These are phyloP conservation scores for Protodeltote pygarga DNA, from an alignment of 2,888 invertebrate species.

Conservation along the genomic window DNA sequence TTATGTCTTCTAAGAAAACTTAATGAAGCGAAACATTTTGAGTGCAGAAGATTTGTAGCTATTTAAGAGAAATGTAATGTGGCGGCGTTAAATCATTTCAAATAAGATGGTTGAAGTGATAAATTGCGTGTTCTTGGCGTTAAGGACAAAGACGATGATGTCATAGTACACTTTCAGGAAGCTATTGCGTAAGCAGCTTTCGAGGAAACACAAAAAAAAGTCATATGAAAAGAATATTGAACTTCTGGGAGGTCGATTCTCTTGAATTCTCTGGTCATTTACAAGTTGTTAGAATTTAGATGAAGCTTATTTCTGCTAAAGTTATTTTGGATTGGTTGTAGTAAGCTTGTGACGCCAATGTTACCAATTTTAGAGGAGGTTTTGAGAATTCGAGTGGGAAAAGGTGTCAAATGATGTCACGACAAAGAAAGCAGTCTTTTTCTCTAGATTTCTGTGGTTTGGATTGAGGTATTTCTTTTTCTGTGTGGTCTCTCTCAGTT, in stretches of 20 bases:
- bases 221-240: constrained; percentile 3
- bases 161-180: constrained; percentile 38
- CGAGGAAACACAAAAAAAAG: constrained; percentile 41
- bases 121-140: constrained; percentile 42
- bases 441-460: too few species aligned
- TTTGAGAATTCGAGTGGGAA: too few species aligned
- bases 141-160: constrained; percentile 45
- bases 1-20: constrained; percentile 45
- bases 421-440: too few species aligned
- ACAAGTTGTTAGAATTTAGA: constrained; percentile 3
- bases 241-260: constrained; percentile 22
- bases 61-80: constrained; percentile 37
- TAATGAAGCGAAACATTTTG: constrained; percentile 27
- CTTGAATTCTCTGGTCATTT: constrained; percentile 15
- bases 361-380: too few species aligned
- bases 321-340: constrained; percentile 17
- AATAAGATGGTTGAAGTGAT: constrained; percentile 49
- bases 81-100: constrained; percentile 51
- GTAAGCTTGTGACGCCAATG: too few species aligned
- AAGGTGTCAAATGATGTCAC: too few species aligned
- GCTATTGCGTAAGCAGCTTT: constrained; percentile 36
- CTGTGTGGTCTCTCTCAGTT: too few species aligned
- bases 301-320: constrained; percentile 16
- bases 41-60: constrained; percentile 38
- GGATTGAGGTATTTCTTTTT: too few species aligned